Percentiles rank a stretch among this genome's conserved stretches.
phyloP scores from a whole-genome alignment of 2,113 vertebrate species.

The Canis aureus region DNA sequence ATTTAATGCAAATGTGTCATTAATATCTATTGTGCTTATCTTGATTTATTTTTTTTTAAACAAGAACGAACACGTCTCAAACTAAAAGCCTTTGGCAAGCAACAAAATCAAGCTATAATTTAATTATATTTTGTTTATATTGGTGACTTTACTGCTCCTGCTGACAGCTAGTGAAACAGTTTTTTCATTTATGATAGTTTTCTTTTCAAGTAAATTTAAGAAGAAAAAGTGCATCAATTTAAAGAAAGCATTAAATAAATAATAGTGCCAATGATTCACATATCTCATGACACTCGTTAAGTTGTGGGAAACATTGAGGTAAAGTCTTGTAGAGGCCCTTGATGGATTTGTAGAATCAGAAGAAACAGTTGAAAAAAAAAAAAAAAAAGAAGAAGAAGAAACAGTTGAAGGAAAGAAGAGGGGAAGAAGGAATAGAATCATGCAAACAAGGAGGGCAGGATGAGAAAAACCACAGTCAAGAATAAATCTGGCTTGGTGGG shows the following conservation, averaged over 20 bases:
- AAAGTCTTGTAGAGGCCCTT: background rate
- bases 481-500: background rate
- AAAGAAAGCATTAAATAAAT: slow-evolving; percentile 24
- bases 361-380: background rate
- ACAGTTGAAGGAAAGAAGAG: background rate
- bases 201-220: slow-evolving; percentile 28
- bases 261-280: background rate
- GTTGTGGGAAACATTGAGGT: background rate
- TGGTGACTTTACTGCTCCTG: background rate
- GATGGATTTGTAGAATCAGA: background rate
- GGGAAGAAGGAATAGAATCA: background rate
- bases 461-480: background rate
- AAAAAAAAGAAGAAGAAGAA: background rate
- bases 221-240: background rate
- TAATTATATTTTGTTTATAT: slow-evolving; percentile 36
- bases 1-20: background rate
- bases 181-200: background rate
- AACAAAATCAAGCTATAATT: slow-evolving; percentile 2
- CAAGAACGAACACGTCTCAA: background rate
- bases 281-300: background rate
- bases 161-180: background rate
- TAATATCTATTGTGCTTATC: background rate
- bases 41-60: slow-evolving; percentile 37
- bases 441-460: background rate
- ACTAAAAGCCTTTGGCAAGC: background rate